Percentiles rank a stretch among this genome's conserved stretches.
phyloP scores from a whole-genome alignment of 2,113 vertebrate species.

The Aythya baeri region DNA sequence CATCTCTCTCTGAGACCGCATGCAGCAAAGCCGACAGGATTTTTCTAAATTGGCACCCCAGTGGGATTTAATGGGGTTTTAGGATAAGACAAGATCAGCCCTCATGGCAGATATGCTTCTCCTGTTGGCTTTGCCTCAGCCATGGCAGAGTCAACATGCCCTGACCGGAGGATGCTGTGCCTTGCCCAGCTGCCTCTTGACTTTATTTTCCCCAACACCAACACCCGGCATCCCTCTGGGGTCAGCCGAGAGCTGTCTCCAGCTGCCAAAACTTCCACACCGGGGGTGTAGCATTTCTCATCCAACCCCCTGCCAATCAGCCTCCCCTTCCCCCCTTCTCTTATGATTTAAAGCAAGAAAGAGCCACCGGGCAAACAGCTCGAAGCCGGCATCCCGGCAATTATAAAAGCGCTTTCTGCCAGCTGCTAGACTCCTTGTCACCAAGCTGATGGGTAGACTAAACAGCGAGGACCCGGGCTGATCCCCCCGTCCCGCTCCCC shows the following conservation, averaged over 20 bases:
- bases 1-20: not conserved
- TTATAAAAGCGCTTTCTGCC: slow-evolving; percentile 57
- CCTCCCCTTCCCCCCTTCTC: not conserved
- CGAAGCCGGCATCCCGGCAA: not conserved
- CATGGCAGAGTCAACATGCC: not conserved
- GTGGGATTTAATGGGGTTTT: too few relatives aligned
- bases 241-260: not conserved
- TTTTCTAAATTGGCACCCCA: too few relatives aligned
- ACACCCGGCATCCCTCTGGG: not conserved
- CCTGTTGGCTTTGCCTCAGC: not conserved
- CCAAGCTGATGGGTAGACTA: slow-evolving; percentile 94
- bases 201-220: not conserved
- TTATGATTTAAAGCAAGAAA: not conserved
- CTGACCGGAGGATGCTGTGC: not conserved
- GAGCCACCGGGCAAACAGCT: not conserved
- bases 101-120: not conserved
- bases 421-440: slow-evolving; percentile 88
- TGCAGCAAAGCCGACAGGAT: too few relatives aligned
- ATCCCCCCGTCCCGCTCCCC: slow-evolving; percentile 53
- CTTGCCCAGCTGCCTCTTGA: not conserved
- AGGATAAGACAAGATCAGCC: too few relatives aligned
- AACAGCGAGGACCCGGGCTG: slow-evolving; percentile 82
- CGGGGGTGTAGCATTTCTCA: not conserved
- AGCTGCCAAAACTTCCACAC: not conserved
- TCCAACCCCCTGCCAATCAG: not conserved